phyloP scores from a whole-genome alignment of 2,888 invertebrate species.

The Drosophila melanosoma region DNA sequence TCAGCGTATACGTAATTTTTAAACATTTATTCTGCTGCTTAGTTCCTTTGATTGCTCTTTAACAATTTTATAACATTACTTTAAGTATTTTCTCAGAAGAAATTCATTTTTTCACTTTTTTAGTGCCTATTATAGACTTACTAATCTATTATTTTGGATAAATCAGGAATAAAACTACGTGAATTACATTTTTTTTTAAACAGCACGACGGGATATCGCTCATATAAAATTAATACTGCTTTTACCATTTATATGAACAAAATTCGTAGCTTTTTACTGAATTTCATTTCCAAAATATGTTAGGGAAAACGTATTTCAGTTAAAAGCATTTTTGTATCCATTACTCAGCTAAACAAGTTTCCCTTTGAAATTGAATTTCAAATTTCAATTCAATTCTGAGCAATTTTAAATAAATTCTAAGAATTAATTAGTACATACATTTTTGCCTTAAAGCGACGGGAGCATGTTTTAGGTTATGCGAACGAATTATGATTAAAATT shows the following conservation, averaged over 20 bases:
- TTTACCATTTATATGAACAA: neutral
- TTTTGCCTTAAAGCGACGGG: neutral
- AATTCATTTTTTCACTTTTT: conserved; percentile 5
- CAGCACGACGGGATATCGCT: neutral
- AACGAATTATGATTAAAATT: neutral
- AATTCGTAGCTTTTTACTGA: neutral
- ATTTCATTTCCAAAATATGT: neutral
- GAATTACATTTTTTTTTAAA: neutral
- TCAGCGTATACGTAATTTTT: conserved; percentile 52
- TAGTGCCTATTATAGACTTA: no score
- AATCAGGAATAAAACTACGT: neutral
- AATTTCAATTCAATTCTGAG: neutral
- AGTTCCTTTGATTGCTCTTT: neutral
- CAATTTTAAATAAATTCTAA: neutral
- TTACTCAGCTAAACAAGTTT: neutral
- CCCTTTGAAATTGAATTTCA: no score
- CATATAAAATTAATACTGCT: neutral
- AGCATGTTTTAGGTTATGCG: neutral
- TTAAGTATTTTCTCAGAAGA: neutral
- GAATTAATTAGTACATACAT: neutral
- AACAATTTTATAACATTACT: neutral
- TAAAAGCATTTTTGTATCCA: neutral
- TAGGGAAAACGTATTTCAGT: neutral
- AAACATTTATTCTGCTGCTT: conserved; percentile 37
- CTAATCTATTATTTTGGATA: neutral